These are phyloP conservation scores for Cephus pulcher DNA, from an alignment of 2,888 invertebrate species.

Conservation along the genomic window DNA sequence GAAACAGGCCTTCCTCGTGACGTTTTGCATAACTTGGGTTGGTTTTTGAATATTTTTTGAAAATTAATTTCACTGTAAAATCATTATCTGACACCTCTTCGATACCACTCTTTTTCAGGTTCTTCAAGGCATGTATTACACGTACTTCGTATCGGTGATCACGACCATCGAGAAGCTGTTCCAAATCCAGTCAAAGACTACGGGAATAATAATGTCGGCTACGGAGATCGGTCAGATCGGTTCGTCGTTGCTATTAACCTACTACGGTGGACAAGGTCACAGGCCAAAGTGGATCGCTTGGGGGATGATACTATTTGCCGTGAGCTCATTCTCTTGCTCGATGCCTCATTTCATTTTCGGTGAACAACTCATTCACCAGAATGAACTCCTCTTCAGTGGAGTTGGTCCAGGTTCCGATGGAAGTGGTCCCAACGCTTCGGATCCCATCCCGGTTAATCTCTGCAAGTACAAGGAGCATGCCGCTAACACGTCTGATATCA, in stretches of 20 bases:
- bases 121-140: conserved; percentile 87
- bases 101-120: conserved; percentile 46
- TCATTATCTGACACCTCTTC: neutral
- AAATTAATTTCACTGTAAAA: neutral
- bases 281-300: conserved; percentile 94
- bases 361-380: conserved; percentile 74
- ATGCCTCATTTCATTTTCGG: conserved; percentile 90
- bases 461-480: conserved; percentile 39
- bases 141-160: conserved; percentile 93
- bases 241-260: conserved; percentile 87
- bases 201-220: conserved; percentile 89
- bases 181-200: conserved; percentile 91
- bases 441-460: conserved; percentile 56
- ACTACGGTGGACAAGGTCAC: conserved; percentile 92
- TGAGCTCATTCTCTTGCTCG: conserved; percentile 88
- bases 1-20: conserved; percentile 88
- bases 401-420: conserved; percentile 47
- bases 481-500: neutral
- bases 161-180: conserved; percentile 94
- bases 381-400: conserved; percentile 65
- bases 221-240: conserved; percentile 95
- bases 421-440: conserved; percentile 46
- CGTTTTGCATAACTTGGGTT: conserved; percentile 89
- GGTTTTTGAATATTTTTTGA: conserved; percentile 17
- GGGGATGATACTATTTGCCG: conserved; percentile 89